Evolutionary conservation across 2,888 invertebrate genomes (phyloP).

Genomic region (Prostheceraeus crozeri): DNA sequence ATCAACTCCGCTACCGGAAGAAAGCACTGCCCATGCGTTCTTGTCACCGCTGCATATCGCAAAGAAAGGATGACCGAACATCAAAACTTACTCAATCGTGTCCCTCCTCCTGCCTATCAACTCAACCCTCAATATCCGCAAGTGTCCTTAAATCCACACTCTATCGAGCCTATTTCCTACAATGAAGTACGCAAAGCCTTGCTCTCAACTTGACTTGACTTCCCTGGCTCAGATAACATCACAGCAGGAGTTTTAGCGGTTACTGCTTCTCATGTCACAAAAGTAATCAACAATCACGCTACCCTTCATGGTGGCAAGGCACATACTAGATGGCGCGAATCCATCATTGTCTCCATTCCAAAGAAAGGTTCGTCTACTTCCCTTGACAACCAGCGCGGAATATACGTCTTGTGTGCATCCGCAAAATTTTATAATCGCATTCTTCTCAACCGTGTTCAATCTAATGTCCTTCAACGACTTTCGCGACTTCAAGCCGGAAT

Average conservation of each 20-base stretch:
- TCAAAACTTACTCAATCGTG: too few relatives aligned
- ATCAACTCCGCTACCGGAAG: too few relatives aligned
- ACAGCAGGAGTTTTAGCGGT: background rate
- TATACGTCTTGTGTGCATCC: background rate
- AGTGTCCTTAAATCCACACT: too few relatives aligned
- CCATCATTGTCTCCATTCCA: conserved; percentile 16
- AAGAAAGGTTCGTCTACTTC: conserved; percentile 6
- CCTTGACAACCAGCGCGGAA: conserved; percentile 11
- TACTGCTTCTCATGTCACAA: background rate
- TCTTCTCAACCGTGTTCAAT: background rate
- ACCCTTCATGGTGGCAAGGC: background rate
- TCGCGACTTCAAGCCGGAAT: conserved; percentile 26
- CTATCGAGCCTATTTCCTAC: conserved; percentile 8
- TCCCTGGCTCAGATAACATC: conserved; percentile 8
- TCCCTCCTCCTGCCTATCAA: too few relatives aligned
- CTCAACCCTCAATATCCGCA: too few relatives aligned
- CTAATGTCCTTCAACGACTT: conserved; percentile 2
- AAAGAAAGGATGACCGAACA: too few relatives aligned
- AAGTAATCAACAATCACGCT: conserved; percentile 13
- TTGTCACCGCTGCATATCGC: too few relatives aligned
- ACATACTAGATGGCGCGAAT: conserved; percentile 20
- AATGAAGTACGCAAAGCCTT: conserved; percentile 29
- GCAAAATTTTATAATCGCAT: conserved; percentile 7
- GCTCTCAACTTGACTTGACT: conserved; percentile 28
- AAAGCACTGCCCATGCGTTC: too few relatives aligned